Base-by-base conservation (phyloP, 2,888 invertebrate genomes). In the Aporophyla nigra region DNA sequence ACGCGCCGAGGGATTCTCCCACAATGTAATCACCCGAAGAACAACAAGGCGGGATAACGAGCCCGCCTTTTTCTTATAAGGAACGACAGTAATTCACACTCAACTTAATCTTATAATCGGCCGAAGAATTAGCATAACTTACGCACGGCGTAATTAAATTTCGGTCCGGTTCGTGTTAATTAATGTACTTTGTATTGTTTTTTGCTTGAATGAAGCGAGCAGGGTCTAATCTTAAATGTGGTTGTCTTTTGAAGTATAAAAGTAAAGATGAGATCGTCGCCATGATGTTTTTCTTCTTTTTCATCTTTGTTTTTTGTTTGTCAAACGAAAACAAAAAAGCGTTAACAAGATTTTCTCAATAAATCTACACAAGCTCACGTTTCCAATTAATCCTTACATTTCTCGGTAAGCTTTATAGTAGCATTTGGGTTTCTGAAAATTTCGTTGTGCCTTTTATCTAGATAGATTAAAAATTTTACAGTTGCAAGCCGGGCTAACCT, bases 21-120 rank as follows among this genome's bases (percentile, higher is more conserved):
- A 90, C 91, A 91, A 93, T 92, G 93, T 94, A 95, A 95, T 95
- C 94, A 94, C 93, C 92, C 87, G 86, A 89, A 91, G 91, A 93
- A 93, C 93, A 94, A 93, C 93, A 94, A 93, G 93, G 90, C 91
- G 90, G 90, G 90, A 92, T 92, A 94, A 95, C 93, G 92, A 93
- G 93, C 89, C 84, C 87, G 91, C 90, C 91, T 92, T 92, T 91
- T 90, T 91, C 88, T 90, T 88, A 90, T 89, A 90, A 87, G 81
- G 75, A 84, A 87, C 86, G 90, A 88, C 89, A 88, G 91, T 92
- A 90, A 92, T 93, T 94, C 90, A 90, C 93, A 93, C 92, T 92
- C 88, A 91, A 92, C 90, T 92, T 92, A 91, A 93, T 93, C 91
- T 92, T 89, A 92, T 93, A 93, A 94, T 93, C 90, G 92, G 89